Base-by-base conservation (phyloP, 1,140 invertebrate genomes). In the Muscidifurax raptorellus region DNA sequence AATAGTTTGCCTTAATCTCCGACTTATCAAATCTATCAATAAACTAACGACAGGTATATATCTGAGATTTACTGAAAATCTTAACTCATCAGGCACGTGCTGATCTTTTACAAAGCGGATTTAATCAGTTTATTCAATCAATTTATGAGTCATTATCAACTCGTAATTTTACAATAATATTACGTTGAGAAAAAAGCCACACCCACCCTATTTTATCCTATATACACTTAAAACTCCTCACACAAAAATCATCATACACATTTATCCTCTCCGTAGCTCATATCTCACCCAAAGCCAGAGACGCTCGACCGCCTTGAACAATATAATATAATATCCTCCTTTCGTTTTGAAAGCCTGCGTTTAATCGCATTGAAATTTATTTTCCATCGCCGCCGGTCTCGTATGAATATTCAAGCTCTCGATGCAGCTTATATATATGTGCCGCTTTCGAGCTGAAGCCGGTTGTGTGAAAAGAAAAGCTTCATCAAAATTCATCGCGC, bases 301-400 rank as follows among this genome's bases (percentile, higher is more conserved):
- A 52, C 47, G 18, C 47, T 59, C 18, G 4, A 4, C 18, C 15
- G 18, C 47, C 2, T 18, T 52, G 5, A 52, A 52, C 47, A 52
- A 22, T 52, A 13, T 13, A 15, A 52, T 18, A 4, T 44, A 44
- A 10, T 1, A 47, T 18, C 18, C 22, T 47, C 13, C 44, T 72
- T 28, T 72, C 18, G 2, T 32, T 72, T 81, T 36, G 13, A 75
- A 47, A 36, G 18, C 52, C 75, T 78, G 36, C 32, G 27, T 9
- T 82, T 44, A 83, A 79, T 79, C 83, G 69, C 27, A 75, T 80
- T 75, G n/a, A 80, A 80, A 84, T 75, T 80, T 84, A 84, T 84
- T 80, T 84, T 27, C 30, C 82, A n/a, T n/a, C 22, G n/a, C 22
- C 52, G 22, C 52, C 18, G 22, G 15, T 67, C 18, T 30, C 6